Percentiles rank a stretch among this genome's conserved stretches.
Conservation (phyloP, 2,797 vertebrate genomes). For the Siniperca obscura region DNA sequence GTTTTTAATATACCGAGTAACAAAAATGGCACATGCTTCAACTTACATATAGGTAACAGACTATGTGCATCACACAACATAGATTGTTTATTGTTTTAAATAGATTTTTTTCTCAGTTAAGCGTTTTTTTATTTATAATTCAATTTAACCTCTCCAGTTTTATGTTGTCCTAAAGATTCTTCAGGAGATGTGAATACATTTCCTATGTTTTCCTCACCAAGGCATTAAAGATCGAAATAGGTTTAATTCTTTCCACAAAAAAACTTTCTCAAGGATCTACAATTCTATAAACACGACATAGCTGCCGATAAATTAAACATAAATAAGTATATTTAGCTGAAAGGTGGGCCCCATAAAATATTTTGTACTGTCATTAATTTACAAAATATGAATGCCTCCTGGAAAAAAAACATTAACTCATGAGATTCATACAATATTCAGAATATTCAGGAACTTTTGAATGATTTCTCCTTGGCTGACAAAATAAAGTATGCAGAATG, state of each 20-base stretch:
- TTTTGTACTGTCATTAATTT: constrained; percentile 26
- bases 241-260: constrained; percentile 8
- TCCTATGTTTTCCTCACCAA: constrained; percentile 24
- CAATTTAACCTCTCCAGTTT: constrained; percentile 22
- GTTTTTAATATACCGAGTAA: constrained; percentile 48
- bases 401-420: constrained; percentile 17
- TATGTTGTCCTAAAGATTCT: constrained; percentile 13
- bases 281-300: constrained; percentile 7
- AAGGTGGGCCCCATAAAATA: constrained; percentile 35
- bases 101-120: constrained; percentile 54
- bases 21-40: constrained; percentile 41
- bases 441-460: constrained; percentile 66
- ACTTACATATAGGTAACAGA: constrained; percentile 47
- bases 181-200: constrained; percentile 23
- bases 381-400: constrained; percentile 40
- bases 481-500: constrained; percentile 71
- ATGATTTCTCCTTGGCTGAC: constrained; percentile 61
- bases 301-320: constrained; percentile 26
- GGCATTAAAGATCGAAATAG: constrained; percentile 32
- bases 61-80: constrained; percentile 49
- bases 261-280: neutral
- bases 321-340: constrained; percentile 31
- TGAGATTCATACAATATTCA: constrained; percentile 45
- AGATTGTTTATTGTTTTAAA: constrained; percentile 58
- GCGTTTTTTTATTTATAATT: constrained; percentile 31